Base-by-base conservation (phyloP, 2,888 invertebrate species). In the Rhagium mordax region DNA sequence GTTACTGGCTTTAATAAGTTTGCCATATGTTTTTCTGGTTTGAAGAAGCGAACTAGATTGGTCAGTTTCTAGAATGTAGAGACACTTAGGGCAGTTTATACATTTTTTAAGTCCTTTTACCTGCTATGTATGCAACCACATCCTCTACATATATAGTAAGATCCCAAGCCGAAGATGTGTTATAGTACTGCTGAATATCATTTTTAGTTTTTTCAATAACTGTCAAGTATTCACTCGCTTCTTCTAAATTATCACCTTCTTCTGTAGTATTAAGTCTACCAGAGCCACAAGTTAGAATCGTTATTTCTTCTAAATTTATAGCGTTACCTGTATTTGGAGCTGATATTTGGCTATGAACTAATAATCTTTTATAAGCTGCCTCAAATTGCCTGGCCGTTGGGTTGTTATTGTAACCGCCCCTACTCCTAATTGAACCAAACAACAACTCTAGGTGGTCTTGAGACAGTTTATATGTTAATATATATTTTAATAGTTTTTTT, bases 1-100 rank as follows among this genome's bases (percentile, higher is more conserved):
- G 20, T 55, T 47, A 10, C 65, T 64, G 10, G 72, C 68, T 59
- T 65, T 74, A 8, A 29, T 13, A 16, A 76, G 59, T 0, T 48
- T 65, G 0, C 65, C 70, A 74, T 57, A 76, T 7, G 20, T 66
- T 74, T 77, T 77, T 41, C 72, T 66, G 21, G 33, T 59, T 64
- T 74, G 74, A 13, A 72, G 49, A 16, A 29, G 7, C 10, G 70
- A 76, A 1, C 20, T 29, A 65, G 62, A 65, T 66, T 74, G 59
- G 33, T 70, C 16, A n/a, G n/a, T 49, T 51, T 73, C 61, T 15
- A 74, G 27, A 29, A 57, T 62, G 16, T 24, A 15, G 24, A 64
- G 20, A 49, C 71, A 75, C 27, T 60, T 51, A 5, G 57, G 41
- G 59, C 67, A 74, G n/a, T 24, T 67, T 8, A 70, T 16, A 33